Percentiles rank a stretch among this genome's conserved stretches.
Conservation (phyloP, 2,888 invertebrate species). For the Apamea monoglypha region DNA sequence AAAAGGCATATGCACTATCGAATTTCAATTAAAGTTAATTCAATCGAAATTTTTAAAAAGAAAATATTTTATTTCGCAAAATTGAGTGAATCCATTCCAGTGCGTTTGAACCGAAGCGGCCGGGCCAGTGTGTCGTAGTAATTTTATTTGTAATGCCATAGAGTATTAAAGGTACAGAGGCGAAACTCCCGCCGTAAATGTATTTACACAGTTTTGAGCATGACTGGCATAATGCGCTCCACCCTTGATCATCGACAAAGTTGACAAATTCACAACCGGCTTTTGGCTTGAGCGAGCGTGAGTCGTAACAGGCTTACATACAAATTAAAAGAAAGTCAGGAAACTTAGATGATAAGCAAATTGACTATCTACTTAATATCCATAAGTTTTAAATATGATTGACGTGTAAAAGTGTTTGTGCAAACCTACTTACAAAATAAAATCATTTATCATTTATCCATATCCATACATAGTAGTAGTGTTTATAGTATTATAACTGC, state of each 20-base stretch:
- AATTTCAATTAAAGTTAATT: constrained; percentile 58
- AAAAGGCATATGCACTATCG: constrained; percentile 57
- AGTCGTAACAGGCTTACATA: not conserved
- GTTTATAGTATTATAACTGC: too few species aligned
- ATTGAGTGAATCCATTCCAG: constrained; percentile 64
- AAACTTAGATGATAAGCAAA: not conserved
- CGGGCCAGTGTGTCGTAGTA: constrained; percentile 60
- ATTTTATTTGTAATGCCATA: constrained; percentile 69
- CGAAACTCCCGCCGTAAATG: not conserved
- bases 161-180: constrained; percentile 22
- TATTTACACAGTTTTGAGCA: not conserved
- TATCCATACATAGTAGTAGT: too few species aligned
- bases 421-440: too few species aligned
- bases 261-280: not conserved
- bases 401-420: too few species aligned
- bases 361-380: not conserved
- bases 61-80: constrained; percentile 59
- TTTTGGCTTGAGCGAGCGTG: not conserved
- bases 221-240: not conserved
- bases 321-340: not conserved
- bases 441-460: too few species aligned
- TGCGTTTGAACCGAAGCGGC: constrained; percentile 56
- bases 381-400: too few species aligned
- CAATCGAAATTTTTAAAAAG: constrained; percentile 57
- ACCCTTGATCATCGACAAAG: not conserved